These are phyloP conservation scores for Acanthosepion pharaonis DNA, from an alignment of 2,888 invertebrate genomes.

Conservation along the genomic window DNA sequence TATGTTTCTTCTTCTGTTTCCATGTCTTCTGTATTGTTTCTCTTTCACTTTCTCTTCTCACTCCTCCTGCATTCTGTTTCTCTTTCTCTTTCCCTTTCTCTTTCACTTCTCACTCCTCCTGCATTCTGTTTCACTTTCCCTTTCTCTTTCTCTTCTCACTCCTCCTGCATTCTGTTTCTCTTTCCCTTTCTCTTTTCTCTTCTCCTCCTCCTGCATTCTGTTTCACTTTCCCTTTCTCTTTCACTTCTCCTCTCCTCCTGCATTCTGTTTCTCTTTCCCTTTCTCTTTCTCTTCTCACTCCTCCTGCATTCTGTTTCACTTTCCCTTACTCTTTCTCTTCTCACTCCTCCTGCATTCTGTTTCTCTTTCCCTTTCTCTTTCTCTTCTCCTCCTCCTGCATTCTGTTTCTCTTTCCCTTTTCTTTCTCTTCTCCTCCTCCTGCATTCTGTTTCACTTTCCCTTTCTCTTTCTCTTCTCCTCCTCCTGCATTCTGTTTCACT, in stretches of 20 bases:
- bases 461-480: neutral
- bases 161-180: neutral
- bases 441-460: neutral
- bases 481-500: neutral
- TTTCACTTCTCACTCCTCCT: neutral
- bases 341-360: neutral
- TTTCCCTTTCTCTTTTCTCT: neutral
- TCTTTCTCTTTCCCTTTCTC: neutral
- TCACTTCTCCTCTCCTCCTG: neutral
- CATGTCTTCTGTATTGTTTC: too few species aligned
- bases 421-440: neutral
- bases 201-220: accelerated
- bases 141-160: neutral
- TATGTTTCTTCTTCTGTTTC: too few species aligned
- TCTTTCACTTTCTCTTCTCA: neutral
- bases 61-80: neutral
- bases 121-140: too few species aligned
- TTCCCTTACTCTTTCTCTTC: neutral
- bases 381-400: too few species aligned
- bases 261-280: neutral
- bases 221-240: neutral
- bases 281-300: neutral
- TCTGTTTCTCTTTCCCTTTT: neutral
- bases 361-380: too few species aligned
- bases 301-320: neutral